phyloP scores from a whole-genome alignment of 2,797 vertebrate species.

The Pangasius djambal region DNA sequence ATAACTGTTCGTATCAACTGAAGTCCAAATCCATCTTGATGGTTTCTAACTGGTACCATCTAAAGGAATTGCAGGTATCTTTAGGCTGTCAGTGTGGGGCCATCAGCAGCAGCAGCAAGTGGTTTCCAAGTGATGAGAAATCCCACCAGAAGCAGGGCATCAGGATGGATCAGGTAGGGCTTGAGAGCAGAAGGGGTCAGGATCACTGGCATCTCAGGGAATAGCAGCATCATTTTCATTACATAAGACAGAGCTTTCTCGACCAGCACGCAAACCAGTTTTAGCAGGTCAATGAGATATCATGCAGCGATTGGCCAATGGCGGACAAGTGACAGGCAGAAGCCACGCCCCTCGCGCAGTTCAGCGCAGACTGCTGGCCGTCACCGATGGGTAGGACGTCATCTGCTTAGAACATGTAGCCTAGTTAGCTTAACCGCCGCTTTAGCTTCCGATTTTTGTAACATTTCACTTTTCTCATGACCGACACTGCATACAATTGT shows the following conservation, averaged over 20 bases:
- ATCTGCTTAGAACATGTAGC: slow-evolving; percentile 77
- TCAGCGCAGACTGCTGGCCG: slow-evolving; percentile 44
- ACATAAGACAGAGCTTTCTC: slow-evolving; percentile 1
- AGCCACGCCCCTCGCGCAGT: slow-evolving; percentile 35
- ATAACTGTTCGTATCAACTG: too few species aligned
- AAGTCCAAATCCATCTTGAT: too few species aligned
- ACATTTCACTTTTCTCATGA: neutral
- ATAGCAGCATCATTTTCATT: neutral
- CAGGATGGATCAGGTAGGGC: too few species aligned
- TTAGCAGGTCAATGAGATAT: neutral
- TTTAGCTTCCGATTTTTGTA: slow-evolving; percentile 32
- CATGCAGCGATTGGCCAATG: slow-evolving; percentile 60
- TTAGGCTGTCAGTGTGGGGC: too few species aligned
- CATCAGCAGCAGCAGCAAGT: too few species aligned
- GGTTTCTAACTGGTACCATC: too few species aligned
- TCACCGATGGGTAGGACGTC: slow-evolving; percentile 74
- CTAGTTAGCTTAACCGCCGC: slow-evolving; percentile 68
- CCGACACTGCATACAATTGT: neutral
- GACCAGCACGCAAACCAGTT: neutral
- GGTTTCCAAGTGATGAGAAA: too few species aligned
- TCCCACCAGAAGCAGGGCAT: too few species aligned
- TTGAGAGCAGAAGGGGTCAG: too few species aligned
- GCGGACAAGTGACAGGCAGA: neutral
- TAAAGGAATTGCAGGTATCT: too few species aligned
- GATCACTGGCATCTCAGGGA: too few species aligned